phyloP scores from a whole-genome alignment of 1,140 invertebrate species.

The Potamilus streckersoni region DNA sequence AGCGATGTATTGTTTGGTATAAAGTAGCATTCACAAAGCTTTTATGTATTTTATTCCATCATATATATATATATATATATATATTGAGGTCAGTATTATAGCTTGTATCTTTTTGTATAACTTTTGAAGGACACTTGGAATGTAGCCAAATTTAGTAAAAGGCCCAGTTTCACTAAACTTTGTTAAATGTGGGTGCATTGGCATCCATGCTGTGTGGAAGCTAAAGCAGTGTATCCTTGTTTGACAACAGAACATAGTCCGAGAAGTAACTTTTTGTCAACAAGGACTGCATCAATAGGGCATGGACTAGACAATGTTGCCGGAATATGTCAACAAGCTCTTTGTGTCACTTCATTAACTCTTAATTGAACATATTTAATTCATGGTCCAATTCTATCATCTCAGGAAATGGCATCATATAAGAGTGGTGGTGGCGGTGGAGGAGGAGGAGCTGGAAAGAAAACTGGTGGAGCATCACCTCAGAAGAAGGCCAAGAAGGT shows the following conservation, averaged over 20 bases:
- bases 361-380: not conserved
- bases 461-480: slow-evolving; percentile 13
- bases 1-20: too few relatives aligned
- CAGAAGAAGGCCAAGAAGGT: slow-evolving; percentile 33
- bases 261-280: not conserved
- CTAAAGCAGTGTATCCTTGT: not conserved
- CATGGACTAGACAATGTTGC: not conserved
- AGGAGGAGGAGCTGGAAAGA: slow-evolving; percentile 8
- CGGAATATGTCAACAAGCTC: not conserved
- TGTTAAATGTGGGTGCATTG: too few relatives aligned
- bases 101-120: too few relatives aligned
- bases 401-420: slow-evolving; percentile 51
- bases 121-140: too few relatives aligned
- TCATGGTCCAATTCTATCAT: slow-evolving; percentile 3
- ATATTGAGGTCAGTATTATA: not conserved
- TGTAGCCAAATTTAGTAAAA: too few relatives aligned
- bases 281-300: not conserved
- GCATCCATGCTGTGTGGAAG: too few relatives aligned
- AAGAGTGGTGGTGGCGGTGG: slow-evolving; percentile 30
- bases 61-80: too few relatives aligned
- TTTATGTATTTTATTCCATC: too few relatives aligned
- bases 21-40: too few relatives aligned
- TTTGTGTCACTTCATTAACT: not conserved
- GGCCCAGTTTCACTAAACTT: too few relatives aligned
- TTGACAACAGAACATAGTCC: not conserved